Percentiles rank a stretch among this genome's conserved stretches.
These are phyloP conservation scores for Aproaerema taeniolella DNA, from an alignment of 2,888 invertebrate species.

Conservation along the genomic window DNA sequence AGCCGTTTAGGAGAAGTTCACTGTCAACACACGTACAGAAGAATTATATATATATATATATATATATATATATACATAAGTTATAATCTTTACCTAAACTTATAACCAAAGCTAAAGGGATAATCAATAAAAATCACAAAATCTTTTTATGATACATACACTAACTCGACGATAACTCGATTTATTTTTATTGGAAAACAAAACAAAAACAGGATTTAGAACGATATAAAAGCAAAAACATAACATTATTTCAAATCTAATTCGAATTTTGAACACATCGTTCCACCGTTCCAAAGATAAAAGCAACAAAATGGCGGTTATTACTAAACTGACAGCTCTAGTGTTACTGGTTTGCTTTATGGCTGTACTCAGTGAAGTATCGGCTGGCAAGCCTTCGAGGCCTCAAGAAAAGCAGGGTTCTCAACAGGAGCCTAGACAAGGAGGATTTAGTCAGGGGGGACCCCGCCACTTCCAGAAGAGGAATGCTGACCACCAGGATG, in stretches of 20 bases:
- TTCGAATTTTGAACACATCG: constrained; percentile 9
- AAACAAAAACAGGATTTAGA: not conserved
- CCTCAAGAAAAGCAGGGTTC: not conserved
- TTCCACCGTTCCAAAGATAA: not conserved
- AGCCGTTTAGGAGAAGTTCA: too few relatives aligned
- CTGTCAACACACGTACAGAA: too few relatives aligned
- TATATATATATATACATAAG: too few relatives aligned
- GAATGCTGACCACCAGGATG: constrained; percentile 38
- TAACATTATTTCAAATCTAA: constrained; percentile 6
- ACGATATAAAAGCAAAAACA: constrained; percentile 21
- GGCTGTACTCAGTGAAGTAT: constrained; percentile 24
- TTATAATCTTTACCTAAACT: too few relatives aligned
- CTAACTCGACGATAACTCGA: too few relatives aligned
- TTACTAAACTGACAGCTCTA: constrained; percentile 33
- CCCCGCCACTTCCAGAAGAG: constrained; percentile 43
- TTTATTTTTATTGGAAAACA: not conserved
- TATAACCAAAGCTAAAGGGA: too few relatives aligned
- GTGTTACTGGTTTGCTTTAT: constrained; percentile 35
- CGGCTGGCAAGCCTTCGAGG: constrained; percentile 19
- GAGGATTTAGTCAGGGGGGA: not conserved
- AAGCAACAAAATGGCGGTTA: constrained; percentile 34
- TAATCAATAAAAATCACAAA: too few relatives aligned
- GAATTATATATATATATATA: too few relatives aligned
- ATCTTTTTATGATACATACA: too few relatives aligned
- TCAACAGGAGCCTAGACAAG: not conserved